phyloP scores from a whole-genome alignment of 2,797 vertebrate genomes.

The Phalloptychus januarius region DNA sequence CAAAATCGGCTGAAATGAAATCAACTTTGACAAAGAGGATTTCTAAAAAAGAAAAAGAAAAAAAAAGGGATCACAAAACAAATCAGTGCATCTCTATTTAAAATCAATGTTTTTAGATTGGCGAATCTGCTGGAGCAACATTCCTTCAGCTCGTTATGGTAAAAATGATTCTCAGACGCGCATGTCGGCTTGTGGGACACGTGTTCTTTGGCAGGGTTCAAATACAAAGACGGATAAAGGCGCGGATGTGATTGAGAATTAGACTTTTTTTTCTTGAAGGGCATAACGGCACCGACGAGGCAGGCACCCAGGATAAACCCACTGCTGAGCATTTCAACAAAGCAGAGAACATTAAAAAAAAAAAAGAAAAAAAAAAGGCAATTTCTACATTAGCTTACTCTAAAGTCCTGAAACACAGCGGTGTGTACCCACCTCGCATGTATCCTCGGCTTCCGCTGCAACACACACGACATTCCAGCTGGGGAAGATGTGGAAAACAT shows the following conservation, averaged over 20 bases:
- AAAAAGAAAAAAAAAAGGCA: constrained; percentile 2
- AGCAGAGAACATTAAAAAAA: constrained; percentile 15
- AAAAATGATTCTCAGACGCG: constrained; percentile 39
- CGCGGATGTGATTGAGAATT: constrained; percentile 40
- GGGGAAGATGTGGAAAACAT: neutral
- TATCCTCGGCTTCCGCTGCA: neutral
- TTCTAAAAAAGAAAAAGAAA: neutral
- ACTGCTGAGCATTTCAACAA: constrained; percentile 25
- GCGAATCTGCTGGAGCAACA: constrained; percentile 23
- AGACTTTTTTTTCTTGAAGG: constrained; percentile 15
- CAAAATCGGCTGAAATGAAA: neutral
- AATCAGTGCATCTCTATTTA: neutral
- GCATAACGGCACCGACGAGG: constrained; percentile 56
- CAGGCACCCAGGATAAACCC: constrained; percentile 59
- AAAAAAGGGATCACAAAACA: neutral
- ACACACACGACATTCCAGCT: neutral
- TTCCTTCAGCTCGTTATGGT: constrained; percentile 33
- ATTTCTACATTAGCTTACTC: neutral
- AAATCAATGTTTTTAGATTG: constrained; percentile 8
- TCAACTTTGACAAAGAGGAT: neutral
- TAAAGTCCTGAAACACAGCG: neutral
- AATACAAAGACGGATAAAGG: constrained; percentile 39
- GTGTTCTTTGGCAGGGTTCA: constrained; percentile 76
- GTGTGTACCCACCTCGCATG: neutral
- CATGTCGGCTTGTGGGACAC: constrained; percentile 36